Evolutionary conservation across 2,113 vertebrate species (phyloP).

Genomic region (Laticauda colubrina): DNA sequence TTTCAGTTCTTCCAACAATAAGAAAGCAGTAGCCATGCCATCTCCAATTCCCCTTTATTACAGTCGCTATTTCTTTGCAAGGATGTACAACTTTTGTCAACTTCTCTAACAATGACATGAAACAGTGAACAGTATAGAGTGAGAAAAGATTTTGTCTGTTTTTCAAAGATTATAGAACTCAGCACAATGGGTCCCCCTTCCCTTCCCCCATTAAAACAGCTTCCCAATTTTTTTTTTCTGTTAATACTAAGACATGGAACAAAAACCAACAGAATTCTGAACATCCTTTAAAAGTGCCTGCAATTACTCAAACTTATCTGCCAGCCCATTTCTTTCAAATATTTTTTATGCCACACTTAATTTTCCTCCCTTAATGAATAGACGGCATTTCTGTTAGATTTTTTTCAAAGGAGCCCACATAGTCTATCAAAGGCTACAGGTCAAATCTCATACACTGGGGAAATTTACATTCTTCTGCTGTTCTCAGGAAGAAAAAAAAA

Average conservation of each 20-base stretch:
- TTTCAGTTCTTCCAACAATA: slow-evolving; percentile 25
- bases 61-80: neutral
- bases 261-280: neutral
- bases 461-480: neutral
- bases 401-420: slow-evolving; percentile 22
- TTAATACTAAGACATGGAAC: neutral
- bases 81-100: slow-evolving; percentile 20
- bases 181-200: neutral
- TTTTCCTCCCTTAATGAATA: slow-evolving; percentile 43
- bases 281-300: slow-evolving; percentile 12
- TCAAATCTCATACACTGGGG: slow-evolving; percentile 7
- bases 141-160: slow-evolving; percentile 1
- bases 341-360: slow-evolving; percentile 29
- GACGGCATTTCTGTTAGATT: neutral
- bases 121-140: slow-evolving; percentile 14
- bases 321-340: slow-evolving; percentile 16
- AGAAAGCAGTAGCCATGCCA: neutral
- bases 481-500: neutral
- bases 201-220: neutral
- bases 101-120: slow-evolving; percentile 9
- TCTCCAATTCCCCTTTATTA: slow-evolving; percentile 5
- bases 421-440: neutral
- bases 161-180: neutral
- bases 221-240: rapidly evolving
- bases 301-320: slow-evolving; percentile 7